These are phyloP conservation scores for Virgularia gustaviana DNA, from an alignment of 92 coral and sea anemone genomes.

Conservation along the genomic window DNA sequence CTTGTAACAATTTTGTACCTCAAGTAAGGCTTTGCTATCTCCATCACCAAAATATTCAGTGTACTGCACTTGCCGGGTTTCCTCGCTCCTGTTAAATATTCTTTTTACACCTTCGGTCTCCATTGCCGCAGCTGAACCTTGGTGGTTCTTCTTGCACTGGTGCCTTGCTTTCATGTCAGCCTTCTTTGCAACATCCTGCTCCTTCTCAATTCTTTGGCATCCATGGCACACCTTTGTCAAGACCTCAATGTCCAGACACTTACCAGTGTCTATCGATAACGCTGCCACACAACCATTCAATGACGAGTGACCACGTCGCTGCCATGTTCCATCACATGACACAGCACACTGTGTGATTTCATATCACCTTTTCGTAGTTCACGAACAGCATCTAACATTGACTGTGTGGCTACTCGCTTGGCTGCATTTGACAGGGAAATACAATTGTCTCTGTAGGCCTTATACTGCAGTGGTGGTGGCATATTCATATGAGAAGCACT, in stretches of 20 bases:
- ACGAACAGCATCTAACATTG: constrained; percentile 15
- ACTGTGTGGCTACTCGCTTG: constrained; percentile 30
- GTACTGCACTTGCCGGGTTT: constrained; percentile 28
- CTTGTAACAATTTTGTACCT: background rate
- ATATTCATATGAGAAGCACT: constrained; percentile 52
- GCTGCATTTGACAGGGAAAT: constrained; percentile 27
- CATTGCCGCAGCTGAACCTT: constrained; percentile 50
- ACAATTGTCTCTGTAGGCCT: constrained; percentile 29
- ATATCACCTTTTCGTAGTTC: background rate
- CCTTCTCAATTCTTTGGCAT: background rate
- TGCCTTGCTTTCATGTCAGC: background rate
- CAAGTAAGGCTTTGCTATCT: constrained; percentile 45
- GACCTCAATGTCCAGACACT: constrained; percentile 2
- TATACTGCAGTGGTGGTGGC: constrained; percentile 49
- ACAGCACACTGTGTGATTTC: background rate
- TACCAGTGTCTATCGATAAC: constrained; percentile 17
- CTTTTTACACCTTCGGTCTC: constrained; percentile 45
- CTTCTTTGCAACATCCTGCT: background rate
- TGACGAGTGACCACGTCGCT: constrained; percentile 7
- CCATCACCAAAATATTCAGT: constrained; percentile 50
- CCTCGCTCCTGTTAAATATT: constrained; percentile 25
- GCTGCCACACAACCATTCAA: constrained; percentile 29
- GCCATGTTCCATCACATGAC: constrained; percentile 18
- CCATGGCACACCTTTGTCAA: constrained; percentile 6
- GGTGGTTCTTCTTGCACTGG: background rate